Evolutionary conservation across 2,797 vertebrate genomes (phyloP).

Genomic region (Aphelocoma californica): DNA sequence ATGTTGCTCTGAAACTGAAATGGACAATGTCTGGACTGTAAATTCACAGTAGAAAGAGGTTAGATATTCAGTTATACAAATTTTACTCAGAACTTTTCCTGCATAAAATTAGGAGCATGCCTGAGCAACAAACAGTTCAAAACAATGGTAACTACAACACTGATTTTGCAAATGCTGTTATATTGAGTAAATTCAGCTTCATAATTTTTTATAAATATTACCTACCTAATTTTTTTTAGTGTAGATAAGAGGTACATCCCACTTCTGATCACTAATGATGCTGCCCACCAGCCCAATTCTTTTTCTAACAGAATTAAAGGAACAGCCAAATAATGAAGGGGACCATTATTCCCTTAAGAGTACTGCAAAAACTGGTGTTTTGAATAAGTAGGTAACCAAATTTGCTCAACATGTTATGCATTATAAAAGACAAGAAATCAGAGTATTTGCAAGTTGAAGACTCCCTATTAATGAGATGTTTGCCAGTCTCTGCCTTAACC

Average conservation of each 20-base stretch:
- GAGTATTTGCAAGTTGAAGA: not conserved
- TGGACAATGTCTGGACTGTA: not conserved
- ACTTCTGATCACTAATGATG: not conserved
- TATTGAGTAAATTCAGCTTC: not conserved
- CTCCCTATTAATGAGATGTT: not conserved
- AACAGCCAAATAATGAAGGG: not conserved
- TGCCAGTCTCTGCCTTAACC: not conserved
- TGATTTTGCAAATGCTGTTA: not conserved
- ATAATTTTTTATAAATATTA: not conserved
- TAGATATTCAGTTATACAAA: not conserved
- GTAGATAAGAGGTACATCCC: not conserved
- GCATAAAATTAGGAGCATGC: not conserved
- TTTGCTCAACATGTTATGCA: not conserved
- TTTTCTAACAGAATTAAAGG: not conserved
- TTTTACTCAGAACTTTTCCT: not conserved
- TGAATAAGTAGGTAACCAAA: not conserved
- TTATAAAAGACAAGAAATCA: not conserved
- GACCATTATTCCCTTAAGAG: not conserved
- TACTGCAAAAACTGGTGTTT: not conserved
- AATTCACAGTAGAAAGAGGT: not conserved
- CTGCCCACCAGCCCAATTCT: not conserved
- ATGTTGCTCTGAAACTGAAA: not conserved
- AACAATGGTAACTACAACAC: not conserved
- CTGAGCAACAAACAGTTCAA: not conserved
- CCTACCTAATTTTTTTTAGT: not conserved